A percentile compares a stretch with the other conserved stretches of the same genome.
Conservation (phyloP, 2,888 invertebrate genomes). For the Chamaedrilus cognettii region DNA sequence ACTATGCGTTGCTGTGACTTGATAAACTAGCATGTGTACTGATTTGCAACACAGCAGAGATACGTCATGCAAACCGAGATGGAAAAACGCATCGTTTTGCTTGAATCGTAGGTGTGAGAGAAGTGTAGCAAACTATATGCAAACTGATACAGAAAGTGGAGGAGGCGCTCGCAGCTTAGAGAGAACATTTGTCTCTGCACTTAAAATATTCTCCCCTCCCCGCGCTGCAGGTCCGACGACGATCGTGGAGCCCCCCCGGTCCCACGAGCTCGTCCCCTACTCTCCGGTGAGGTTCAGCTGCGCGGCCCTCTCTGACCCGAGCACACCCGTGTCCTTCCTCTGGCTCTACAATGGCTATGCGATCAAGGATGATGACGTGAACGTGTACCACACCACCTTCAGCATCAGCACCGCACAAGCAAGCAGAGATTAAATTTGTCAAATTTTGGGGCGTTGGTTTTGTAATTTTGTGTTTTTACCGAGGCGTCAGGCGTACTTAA, state of each 20-base stretch:
- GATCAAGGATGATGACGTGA: neutral
- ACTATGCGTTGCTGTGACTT: no score
- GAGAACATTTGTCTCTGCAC: neutral
- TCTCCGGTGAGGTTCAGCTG: neutral
- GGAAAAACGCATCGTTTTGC: no score
- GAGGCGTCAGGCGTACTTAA: no score
- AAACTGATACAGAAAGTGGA: neutral
- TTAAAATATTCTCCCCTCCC: neutral
- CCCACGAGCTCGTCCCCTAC: neutral
- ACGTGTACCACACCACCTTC: neutral
- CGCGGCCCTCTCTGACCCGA: neutral
- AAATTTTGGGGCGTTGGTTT: no score
- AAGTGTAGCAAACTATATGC: neutral
- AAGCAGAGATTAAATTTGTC: no score
- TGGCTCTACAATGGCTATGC: slow-evolving; percentile 1
- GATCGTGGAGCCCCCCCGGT: neutral
- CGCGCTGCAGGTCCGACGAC: neutral
- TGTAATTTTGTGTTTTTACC: no score
- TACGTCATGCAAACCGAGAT: no score
- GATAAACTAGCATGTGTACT: no score
- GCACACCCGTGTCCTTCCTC: neutral
- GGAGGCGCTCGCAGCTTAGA: no score
- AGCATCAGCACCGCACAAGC: neutral
- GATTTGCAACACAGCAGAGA: no score
- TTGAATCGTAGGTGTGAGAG: no score